phyloP scores from a whole-genome alignment of 2,113 vertebrate species.

The Chamaetylas fuelleborni region DNA sequence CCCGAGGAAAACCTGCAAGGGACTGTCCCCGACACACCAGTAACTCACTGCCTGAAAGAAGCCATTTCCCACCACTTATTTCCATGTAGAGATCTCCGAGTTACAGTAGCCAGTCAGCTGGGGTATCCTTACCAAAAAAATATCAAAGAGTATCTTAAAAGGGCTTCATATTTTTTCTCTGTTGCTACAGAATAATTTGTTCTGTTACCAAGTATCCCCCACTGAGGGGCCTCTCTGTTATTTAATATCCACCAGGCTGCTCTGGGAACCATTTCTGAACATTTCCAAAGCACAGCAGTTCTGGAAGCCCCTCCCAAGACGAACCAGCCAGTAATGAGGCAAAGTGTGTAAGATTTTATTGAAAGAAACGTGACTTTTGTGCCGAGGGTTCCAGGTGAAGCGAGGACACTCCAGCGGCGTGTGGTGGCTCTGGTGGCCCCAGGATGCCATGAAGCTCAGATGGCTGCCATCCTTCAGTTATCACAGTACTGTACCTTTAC shows the following conservation, averaged over 20 bases:
- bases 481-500: slow-evolving; percentile 99
- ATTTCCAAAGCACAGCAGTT: not conserved
- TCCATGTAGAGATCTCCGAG: accelerated
- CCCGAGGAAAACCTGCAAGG: not conserved
- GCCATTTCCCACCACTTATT: accelerated
- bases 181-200: not conserved
- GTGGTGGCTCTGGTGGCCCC: accelerated
- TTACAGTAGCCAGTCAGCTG: not conserved
- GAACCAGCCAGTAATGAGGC: not conserved
- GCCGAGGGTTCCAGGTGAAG: not conserved
- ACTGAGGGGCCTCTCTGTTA: accelerated
- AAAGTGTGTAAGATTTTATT: not conserved
- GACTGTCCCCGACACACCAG: too few relatives aligned
- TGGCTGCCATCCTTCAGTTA: slow-evolving; percentile 99
- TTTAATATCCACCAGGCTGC: not conserved
- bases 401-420: accelerated
- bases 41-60: accelerated
- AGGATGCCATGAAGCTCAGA: slow-evolving; percentile 79
- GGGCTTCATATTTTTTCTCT: not conserved
- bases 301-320: not conserved
- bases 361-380: accelerated
- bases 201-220: not conserved
- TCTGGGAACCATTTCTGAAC: not conserved
- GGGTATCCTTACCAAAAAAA: not conserved
- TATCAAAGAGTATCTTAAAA: not conserved